Evolutionary conservation across 53 echinoderm and acorn worm species (phyloP).

Genomic region (Paracentrotus lividus): DNA sequence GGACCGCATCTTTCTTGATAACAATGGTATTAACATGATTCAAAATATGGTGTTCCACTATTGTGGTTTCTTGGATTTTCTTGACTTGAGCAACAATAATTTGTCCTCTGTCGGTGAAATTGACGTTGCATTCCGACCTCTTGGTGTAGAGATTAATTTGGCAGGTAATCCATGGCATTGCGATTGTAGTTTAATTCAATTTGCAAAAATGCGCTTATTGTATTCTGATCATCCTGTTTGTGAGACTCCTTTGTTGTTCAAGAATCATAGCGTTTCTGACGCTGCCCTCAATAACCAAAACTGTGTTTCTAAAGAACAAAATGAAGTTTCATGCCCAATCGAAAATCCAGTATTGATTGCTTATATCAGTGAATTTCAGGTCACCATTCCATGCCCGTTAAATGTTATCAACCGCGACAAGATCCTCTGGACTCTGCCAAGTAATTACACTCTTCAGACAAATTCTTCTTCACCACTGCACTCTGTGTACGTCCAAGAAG

Average conservation of each 20-base stretch:
- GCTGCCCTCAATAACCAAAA: not conserved
- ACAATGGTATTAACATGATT: not conserved
- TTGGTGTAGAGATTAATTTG: not conserved
- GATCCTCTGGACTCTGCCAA: not conserved
- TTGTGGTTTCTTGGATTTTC: not conserved
- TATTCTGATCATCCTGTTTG: not conserved
- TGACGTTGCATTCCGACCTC: not conserved
- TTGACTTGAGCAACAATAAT: not conserved
- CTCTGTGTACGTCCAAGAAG: not conserved
- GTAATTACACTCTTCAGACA: not conserved
- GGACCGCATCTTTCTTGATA: not conserved
- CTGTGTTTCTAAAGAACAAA: not conserved
- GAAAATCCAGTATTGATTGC: not conserved
- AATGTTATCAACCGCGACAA: not conserved
- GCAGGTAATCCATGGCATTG: constrained; percentile 3
- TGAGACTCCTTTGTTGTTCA: not conserved
- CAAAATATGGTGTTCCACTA: not conserved
- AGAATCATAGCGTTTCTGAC: not conserved
- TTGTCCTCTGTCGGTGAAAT: not conserved
- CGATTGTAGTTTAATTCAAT: not conserved
- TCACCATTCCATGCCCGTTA: not conserved
- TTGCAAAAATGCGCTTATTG: not conserved
- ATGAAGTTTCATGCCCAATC: not conserved
- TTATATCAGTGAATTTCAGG: not conserved
- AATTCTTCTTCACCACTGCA: not conserved